phyloP scores from a whole-genome alignment of 2,797 vertebrate genomes.

The Peromyscus nudipes region DNA sequence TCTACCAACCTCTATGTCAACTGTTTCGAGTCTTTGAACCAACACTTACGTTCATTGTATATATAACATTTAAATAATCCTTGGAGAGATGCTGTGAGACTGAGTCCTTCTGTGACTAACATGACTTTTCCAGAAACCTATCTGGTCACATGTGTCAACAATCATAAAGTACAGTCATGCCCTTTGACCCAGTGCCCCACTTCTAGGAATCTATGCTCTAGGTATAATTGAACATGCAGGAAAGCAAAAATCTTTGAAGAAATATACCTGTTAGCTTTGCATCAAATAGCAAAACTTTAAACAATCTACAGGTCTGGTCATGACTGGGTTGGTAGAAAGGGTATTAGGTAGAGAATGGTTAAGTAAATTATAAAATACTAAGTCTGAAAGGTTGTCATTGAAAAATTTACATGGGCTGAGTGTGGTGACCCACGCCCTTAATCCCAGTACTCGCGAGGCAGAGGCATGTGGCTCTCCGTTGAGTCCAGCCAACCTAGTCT shows the following conservation, averaged over 20 bases:
- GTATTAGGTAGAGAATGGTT: neutral
- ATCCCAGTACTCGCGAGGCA: neutral
- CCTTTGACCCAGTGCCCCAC: constrained; percentile 50
- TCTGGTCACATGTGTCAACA: constrained; percentile 17
- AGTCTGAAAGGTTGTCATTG: constrained; percentile 39
- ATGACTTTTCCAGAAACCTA: constrained; percentile 1
- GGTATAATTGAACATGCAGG: neutral
- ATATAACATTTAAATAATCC: constrained; percentile 42
- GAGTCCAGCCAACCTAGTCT: neutral
- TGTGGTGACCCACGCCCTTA: neutral
- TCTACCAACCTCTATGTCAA: neutral
- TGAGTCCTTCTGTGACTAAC: neutral
- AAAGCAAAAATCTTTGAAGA: neutral
- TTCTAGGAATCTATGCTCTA: constrained; percentile 67
- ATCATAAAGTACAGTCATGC: constrained; percentile 1
- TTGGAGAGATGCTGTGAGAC: constrained; percentile 37
- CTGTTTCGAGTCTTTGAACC: constrained; percentile 13
- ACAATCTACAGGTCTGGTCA: neutral
- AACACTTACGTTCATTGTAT: neutral
- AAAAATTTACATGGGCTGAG: neutral
- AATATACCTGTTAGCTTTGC: neutral
- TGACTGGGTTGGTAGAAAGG: neutral
- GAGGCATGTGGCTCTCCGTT: neutral
- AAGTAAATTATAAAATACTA: constrained; percentile 21
- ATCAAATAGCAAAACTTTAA: neutral